Evolutionary conservation across 2,113 vertebrate genomes (phyloP), one percentile per base, ranked within the genome.

Genomic region (Stomatorhinus ivindoensis): DNA sequence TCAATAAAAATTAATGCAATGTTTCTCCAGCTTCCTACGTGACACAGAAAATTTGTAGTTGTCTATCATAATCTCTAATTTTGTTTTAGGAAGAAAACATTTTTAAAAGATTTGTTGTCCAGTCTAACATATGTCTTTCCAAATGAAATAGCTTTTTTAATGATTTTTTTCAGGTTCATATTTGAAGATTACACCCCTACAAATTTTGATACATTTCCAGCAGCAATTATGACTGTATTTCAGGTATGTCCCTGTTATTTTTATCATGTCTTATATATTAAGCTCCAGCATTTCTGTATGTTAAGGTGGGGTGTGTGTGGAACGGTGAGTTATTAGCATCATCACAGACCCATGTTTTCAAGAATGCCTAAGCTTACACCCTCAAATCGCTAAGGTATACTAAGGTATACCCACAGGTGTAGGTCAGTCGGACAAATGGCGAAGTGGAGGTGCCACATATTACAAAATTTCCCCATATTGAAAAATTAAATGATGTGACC

Each of bases 161-260:
- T 47, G 46, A 27, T 91, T 87, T 89, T 93, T 90, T 83, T 80
- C 86, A 96, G 96, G 95, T 96, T 96, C 94, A 96, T 95, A 93
- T 96, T 96, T 95, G 95, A 96, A 93, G 96, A 96, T 94, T 96
- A 96, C 94, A 96, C 96, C 92, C 96, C 96, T 91, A 95, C 96
- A 93, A 96, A 96, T 94, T 96, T 96, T 93, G 96, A 96, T 94
- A 96, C 95, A 50, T 96, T 96, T 95, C 96, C 96, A 94, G 96
- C 95, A 91, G 93, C 96, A 91, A 95, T 96, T 93, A 96, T 96
- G 96, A 96, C 96, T 76, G 96, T 96, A 92, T 96, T 96, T 94
- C 96, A 96, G 95, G 96, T 96, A 92, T 92, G 95, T 92, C 91
- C 90, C 88, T 91, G 92, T 90, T 89, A 6, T 85, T 24, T 13